Conservation (phyloP, 1,140 invertebrate species). For the Cydia strobilella region DNA sequence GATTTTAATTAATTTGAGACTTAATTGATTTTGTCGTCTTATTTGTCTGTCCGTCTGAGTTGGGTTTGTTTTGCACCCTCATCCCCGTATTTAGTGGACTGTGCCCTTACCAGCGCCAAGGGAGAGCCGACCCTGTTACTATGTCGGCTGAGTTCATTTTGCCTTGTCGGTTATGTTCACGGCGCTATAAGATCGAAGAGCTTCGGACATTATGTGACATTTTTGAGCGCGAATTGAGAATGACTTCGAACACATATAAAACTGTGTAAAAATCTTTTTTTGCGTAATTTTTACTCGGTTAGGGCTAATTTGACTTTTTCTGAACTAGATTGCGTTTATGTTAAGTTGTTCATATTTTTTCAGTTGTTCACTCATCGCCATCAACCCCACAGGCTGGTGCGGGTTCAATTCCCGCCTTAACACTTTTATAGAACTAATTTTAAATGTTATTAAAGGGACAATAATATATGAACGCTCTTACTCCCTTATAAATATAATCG, state of each 20-base stretch:
- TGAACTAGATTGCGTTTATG: constrained; percentile 7
- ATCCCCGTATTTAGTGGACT: constrained; percentile 53
- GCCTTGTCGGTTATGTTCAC: constrained; percentile 9
- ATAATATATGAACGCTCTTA: too few species aligned
- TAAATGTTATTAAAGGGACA: not conserved
- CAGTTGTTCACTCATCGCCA: constrained; percentile 35
- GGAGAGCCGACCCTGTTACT: constrained; percentile 14
- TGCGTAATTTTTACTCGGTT: not conserved
- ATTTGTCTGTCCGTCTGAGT: constrained; percentile 48
- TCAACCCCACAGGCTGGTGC: not conserved
- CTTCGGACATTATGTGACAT: constrained; percentile 15
- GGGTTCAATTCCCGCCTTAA: not conserved
- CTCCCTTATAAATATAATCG: too few species aligned
- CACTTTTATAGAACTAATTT: not conserved
- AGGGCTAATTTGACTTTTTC: not conserved
- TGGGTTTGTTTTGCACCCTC: constrained; percentile 66
- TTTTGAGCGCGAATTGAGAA: not conserved
- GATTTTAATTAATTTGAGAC: constrained; percentile 31
- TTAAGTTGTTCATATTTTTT: constrained; percentile 30
- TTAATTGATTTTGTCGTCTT: constrained; percentile 48
- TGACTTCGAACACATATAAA: too few species aligned
- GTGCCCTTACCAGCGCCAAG: constrained; percentile 31
- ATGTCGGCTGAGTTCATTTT: constrained; percentile 9
- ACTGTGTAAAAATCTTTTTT: not conserved
- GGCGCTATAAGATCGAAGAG: constrained; percentile 38